Evolutionary conservation across 2,888 invertebrate genomes (phyloP).

Genomic region (Ochropleura plecta): DNA sequence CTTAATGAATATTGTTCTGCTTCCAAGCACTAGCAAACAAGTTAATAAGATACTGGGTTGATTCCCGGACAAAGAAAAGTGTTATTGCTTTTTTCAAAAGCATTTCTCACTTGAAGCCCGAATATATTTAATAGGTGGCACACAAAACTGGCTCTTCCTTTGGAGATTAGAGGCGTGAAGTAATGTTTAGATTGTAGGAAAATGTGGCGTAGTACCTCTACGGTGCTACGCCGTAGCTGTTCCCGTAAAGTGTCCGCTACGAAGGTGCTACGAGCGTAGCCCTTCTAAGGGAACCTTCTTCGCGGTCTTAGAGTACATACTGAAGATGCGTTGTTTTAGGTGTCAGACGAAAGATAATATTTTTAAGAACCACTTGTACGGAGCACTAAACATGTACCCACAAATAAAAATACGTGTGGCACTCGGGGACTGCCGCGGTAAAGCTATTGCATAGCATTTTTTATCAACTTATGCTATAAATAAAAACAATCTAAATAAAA

Average conservation of each 20-base stretch:
- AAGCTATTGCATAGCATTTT: too few species aligned
- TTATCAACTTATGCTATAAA: too few species aligned
- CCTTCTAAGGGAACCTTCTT: neutral
- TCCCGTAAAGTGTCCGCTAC: conserved; percentile 36
- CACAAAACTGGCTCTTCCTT: neutral
- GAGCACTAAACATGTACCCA: too few species aligned
- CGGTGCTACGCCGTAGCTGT: conserved; percentile 45
- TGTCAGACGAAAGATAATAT: neutral
- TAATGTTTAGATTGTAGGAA: neutral
- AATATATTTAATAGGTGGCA: neutral
- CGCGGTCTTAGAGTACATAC: neutral
- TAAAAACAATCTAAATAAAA: too few species aligned
- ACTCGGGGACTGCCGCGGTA: too few species aligned
- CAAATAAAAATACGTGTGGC: too few species aligned
- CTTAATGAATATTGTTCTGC: too few species aligned
- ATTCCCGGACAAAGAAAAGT: neutral
- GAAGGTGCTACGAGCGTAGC: conserved; percentile 43
- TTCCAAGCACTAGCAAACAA: too few species aligned
- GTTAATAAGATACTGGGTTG: too few species aligned
- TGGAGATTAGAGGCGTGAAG: neutral
- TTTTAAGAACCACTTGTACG: too few species aligned
- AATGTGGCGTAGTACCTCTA: conserved; percentile 29
- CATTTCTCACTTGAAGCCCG: neutral
- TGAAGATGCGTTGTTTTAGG: neutral
- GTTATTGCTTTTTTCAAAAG: neutral